These are phyloP conservation scores for Drosophila subsilvestris DNA, from an alignment of 2,888 invertebrate genomes.

Conservation along the genomic window DNA sequence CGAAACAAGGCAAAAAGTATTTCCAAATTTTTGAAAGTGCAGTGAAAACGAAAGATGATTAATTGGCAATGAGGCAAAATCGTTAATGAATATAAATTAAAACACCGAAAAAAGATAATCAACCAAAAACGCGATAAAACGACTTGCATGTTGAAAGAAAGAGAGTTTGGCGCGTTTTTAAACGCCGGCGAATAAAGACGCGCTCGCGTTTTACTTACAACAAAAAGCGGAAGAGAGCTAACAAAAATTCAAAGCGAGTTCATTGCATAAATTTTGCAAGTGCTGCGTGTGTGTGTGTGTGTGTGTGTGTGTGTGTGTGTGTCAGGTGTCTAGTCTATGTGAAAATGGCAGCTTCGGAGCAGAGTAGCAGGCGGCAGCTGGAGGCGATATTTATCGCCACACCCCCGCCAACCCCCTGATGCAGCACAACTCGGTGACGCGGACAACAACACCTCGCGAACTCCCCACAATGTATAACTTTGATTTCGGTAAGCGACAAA, in stretches of 20 bases:
- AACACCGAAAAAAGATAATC: constrained; percentile 24
- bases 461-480: constrained; percentile 79
- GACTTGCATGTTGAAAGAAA: constrained; percentile 59
- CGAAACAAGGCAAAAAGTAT: constrained; percentile 62
- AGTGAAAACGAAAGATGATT: constrained; percentile 80
- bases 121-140: constrained; percentile 25
- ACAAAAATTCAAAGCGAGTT: constrained; percentile 51
- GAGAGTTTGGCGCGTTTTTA: constrained; percentile 59
- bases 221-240: constrained; percentile 10
- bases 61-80: constrained; percentile 69
- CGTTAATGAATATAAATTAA: constrained; percentile 62
- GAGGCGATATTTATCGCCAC: constrained; percentile 68
- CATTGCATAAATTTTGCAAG: constrained; percentile 56
- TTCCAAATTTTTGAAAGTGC: constrained; percentile 77
- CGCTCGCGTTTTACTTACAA: constrained; percentile 37
- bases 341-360: constrained; percentile 57
- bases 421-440: constrained; percentile 56
- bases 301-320: neutral
- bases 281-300: constrained; percentile 8
- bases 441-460: constrained; percentile 77
- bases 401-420: constrained; percentile 59
- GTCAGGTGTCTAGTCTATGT: constrained; percentile 9
- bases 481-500: constrained; percentile 67
- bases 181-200: constrained; percentile 61
- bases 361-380: constrained; percentile 45